These are phyloP conservation scores for Mimachlamys varia DNA, from an alignment of 2,888 invertebrate genomes.

Conservation along the genomic window DNA sequence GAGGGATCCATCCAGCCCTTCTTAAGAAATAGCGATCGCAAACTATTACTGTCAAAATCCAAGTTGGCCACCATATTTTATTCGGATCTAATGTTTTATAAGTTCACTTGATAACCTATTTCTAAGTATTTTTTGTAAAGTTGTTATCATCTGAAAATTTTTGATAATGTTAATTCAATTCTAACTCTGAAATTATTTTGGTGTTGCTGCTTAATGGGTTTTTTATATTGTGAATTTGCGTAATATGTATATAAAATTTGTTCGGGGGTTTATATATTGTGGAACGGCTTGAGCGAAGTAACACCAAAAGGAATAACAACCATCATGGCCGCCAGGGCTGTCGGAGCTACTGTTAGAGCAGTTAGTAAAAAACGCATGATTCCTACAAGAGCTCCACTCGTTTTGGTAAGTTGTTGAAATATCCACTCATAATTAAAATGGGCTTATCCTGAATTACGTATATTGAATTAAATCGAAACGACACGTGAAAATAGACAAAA, in stretches of 20 bases:
- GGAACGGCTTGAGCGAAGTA: not conserved
- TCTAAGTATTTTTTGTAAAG: not conserved
- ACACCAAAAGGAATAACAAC: constrained; percentile 40
- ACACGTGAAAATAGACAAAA: not conserved
- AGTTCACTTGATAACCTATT: not conserved
- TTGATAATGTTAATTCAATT: too few species aligned
- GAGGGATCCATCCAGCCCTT: too few species aligned
- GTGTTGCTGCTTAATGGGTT: too few species aligned
- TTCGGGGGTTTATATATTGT: too few species aligned
- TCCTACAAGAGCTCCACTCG: constrained; percentile 92
- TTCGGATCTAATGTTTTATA: too few species aligned
- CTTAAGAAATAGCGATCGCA: too few species aligned
- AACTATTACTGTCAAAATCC: too few species aligned
- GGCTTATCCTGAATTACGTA: not conserved
- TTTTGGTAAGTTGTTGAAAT: constrained; percentile 82
- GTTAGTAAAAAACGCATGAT: constrained; percentile 87
- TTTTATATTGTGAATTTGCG: too few species aligned
- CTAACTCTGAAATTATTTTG: too few species aligned
- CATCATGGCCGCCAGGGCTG: constrained; percentile 70
- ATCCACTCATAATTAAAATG: not conserved
- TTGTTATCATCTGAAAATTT: too few species aligned
- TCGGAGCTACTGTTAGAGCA: constrained; percentile 93
- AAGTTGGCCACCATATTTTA: too few species aligned
- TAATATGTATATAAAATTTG: not conserved
- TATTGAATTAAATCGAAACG: not conserved